Base-by-base conservation (phyloP, 2,888 invertebrate species). In the Oasisia sp. region DNA sequence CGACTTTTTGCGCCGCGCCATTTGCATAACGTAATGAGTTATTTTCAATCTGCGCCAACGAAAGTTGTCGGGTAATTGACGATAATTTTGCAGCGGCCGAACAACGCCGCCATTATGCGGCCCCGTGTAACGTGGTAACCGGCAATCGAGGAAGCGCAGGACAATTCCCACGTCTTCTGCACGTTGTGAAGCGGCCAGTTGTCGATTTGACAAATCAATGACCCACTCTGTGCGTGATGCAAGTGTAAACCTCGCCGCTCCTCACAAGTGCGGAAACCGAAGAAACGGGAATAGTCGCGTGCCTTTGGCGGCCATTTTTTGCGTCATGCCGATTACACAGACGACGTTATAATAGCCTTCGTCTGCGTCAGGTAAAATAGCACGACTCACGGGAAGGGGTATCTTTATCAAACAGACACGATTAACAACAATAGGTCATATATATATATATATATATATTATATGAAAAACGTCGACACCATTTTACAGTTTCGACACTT, bases 11-110 rank as follows among this genome's bases (percentile, higher is more conserved):
- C 74, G 74, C 74, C 27, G 19, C 74, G 27, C 74, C 74, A 74
- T 74, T 74, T 74, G 27, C 74, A 74, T 74, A 74, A 74, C 19
- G 74, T 74, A 74, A 74, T 74, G 74, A 74, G 74, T 74, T 74
- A 74, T 74, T 74, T 74, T 74, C 74, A n/a, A 19, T 19, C 74
- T 74, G 14, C 74, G 74, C 27, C 74, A 74, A 74, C 74, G 74
- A 74, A 74, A 74, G 74, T 74, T 74, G 74, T 74, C 74, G 74
- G 74, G 74, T 74, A 74, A 74, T 74, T 74, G 74, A 74, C 74
- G 74, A 74, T 74, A 74, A 74, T 74, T 74, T 74, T 74, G 74
- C 74, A 74, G 27, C 74, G 74, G 27, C 19, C 74, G 74, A n/a
- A 74, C 74, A 74, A 74, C 74, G 74, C 27, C 74, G 74, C n/a